Percentiles rank a stretch among this genome's conserved stretches.
These are phyloP conservation scores for Melanocharis versteri DNA, from an alignment of 2,113 vertebrate species.

Conservation along the genomic window DNA sequence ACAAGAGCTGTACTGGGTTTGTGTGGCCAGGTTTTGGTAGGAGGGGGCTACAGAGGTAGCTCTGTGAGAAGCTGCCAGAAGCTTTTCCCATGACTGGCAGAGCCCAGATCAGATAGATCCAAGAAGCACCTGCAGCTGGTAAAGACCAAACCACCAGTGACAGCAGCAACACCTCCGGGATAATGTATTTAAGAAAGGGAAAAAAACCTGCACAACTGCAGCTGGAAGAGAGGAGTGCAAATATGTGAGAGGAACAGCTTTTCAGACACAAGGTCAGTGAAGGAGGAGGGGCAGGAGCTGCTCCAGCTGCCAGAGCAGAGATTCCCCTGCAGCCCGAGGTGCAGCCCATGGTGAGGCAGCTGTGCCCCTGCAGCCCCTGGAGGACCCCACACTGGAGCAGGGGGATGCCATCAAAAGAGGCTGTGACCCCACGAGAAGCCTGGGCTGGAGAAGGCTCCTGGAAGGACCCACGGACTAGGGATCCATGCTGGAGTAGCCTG, in stretches of 20 bases:
- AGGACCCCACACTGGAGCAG: neutral
- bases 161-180: neutral
- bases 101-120: neutral
- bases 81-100: too few relatives aligned
- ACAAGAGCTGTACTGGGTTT: neutral
- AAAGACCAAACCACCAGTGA: neutral
- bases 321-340: neutral
- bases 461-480: neutral
- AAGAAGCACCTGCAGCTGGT: neutral
- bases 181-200: neutral
- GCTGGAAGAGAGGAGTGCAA: neutral
- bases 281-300: neutral
- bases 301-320: accelerated
- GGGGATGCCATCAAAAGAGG: neutral
- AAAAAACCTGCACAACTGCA: neutral
- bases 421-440: neutral
- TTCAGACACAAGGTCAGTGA: neutral
- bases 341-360: neutral
- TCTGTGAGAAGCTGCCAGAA: neutral
- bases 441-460: accelerated
- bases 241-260: neutral
- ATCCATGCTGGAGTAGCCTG: neutral
- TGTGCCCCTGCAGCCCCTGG: neutral
- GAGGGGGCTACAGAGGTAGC: too few relatives aligned
- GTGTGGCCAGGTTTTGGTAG: neutral